Conservation (phyloP, 2,797 vertebrate species). For the Phataginus tetradactyla region DNA sequence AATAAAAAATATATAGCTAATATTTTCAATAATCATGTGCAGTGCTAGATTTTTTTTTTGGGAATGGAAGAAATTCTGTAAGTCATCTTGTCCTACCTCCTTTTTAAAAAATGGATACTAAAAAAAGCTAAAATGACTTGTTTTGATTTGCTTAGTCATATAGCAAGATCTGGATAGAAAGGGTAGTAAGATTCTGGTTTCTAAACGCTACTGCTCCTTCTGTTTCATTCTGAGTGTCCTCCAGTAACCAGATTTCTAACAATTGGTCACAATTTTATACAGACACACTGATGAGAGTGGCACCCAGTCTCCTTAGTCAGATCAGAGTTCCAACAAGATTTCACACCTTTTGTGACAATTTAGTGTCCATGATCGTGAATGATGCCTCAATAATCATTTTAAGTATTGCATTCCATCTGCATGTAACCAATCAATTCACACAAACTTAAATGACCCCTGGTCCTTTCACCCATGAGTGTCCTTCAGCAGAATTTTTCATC, state of each 20-base stretch:
- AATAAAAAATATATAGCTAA: not conserved
- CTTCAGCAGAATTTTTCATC: not conserved
- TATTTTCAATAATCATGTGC: slow-evolving; percentile 1
- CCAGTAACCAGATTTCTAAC: not conserved
- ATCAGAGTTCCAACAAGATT: not conserved
- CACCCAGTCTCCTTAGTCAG: not conserved
- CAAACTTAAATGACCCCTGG: not conserved
- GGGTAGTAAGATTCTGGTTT: not conserved
- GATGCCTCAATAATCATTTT: not conserved
- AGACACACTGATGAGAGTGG: not conserved
- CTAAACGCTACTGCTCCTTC: not conserved
- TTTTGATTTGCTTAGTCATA: not conserved
- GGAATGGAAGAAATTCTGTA: not conserved
- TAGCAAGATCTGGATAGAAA: not conserved
- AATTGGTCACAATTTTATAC: not conserved
- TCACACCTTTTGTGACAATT: not conserved
- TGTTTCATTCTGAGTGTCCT: not conserved
- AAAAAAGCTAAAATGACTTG: not conserved
- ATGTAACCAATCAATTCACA: not conserved
- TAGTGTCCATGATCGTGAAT: not conserved
- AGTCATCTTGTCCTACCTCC: not conserved
- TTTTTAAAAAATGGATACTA: not conserved
- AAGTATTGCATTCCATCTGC: not conserved
- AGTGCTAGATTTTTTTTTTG: not conserved
- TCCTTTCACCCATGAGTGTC: not conserved